These are phyloP conservation scores for Schlechtendalia chinensis DNA, from an alignment of 1,140 invertebrate genomes.

Conservation along the genomic window DNA sequence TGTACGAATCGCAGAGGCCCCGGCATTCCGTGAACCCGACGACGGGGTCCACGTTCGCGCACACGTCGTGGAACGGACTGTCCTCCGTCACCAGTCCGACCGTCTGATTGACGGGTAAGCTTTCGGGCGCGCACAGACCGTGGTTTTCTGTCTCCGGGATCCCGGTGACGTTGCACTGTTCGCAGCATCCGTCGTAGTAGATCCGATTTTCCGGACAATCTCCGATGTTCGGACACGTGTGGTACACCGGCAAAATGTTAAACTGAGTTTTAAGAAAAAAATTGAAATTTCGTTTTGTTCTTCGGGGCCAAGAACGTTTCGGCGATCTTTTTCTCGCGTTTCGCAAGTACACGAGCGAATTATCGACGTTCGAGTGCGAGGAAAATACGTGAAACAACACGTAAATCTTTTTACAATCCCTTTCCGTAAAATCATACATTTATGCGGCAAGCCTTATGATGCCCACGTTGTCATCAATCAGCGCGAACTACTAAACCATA, in stretches of 20 bases:
- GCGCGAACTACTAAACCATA: no score
- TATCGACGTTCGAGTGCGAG: no score
- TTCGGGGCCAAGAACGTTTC: no score
- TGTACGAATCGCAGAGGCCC: conserved; percentile 66
- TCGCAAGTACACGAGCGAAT: no score
- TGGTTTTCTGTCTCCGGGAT: background rate
- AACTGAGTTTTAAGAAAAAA: background rate
- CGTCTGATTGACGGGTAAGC: conserved; percentile 60
- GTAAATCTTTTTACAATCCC: no score
- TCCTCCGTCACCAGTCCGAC: conserved; percentile 60
- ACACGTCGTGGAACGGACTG: conserved; percentile 60
- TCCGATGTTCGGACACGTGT: conserved; percentile 64
- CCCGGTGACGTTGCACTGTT: conserved; percentile 62
- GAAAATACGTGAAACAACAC: no score
- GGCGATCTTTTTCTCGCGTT: no score
- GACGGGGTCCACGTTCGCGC: conserved; percentile 63
- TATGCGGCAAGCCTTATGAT: no score
- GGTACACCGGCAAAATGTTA: conserved; percentile 26
- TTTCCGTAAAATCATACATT: no score
- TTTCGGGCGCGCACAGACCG: conserved; percentile 60
- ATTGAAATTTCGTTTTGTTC: no score
- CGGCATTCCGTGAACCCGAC: conserved; percentile 65
- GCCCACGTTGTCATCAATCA: no score
- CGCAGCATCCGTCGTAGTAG: conserved; percentile 67
- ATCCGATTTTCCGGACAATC: conserved; percentile 61